These are phyloP conservation scores for Callipepla californica DNA, from an alignment of 2,113 vertebrate genomes.

Conservation along the genomic window DNA sequence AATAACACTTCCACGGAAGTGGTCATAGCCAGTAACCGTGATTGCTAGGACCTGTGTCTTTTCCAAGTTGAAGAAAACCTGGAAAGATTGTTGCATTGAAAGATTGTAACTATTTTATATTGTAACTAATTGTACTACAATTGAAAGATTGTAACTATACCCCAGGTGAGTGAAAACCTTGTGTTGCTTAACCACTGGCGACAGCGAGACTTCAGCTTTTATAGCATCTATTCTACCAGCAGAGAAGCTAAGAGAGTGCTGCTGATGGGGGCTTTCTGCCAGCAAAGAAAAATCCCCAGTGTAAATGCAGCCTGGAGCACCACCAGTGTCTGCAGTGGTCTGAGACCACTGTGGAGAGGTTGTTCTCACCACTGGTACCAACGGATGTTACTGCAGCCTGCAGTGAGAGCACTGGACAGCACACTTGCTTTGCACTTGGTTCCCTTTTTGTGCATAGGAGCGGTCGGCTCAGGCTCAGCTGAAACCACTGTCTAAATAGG, in stretches of 20 bases:
- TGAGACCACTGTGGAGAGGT: not conserved
- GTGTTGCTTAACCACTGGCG: not conserved
- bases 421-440: not conserved
- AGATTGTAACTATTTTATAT: too few species aligned
- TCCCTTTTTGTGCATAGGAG: not conserved
- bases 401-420: not conserved
- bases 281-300: not conserved
- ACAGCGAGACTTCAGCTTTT: not conserved
- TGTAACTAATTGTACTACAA: too few species aligned
- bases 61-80: not conserved
- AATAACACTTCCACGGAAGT: slow-evolving; percentile 53
- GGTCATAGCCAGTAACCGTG: not conserved
- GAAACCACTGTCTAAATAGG: not conserved
- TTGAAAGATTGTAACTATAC: too few species aligned
- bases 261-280: not conserved
- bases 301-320: not conserved
- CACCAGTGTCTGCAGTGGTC: not conserved
- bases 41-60: not conserved
- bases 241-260: not conserved
- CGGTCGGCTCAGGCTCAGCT: not conserved
- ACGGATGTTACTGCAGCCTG: not conserved
- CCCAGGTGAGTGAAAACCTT: not conserved
- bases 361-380: not conserved
- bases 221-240: not conserved
- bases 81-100: not conserved